Conservation (phyloP, 2,888 invertebrate genomes). For the Leptogaster cylindrica region DNA sequence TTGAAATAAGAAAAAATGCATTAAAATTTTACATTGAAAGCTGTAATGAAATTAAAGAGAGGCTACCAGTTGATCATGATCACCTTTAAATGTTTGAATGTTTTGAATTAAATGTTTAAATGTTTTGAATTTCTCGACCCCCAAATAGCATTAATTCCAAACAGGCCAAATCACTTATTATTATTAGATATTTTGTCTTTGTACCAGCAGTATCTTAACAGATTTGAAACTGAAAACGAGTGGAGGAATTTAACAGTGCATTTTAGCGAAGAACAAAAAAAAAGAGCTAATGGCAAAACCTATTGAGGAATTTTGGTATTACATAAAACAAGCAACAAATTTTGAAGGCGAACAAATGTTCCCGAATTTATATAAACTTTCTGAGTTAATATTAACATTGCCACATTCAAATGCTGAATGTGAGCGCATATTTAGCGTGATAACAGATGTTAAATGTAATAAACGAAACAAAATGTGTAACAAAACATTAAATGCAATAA, state of each 20-base stretch:
- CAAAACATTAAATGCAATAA: constrained; percentile 3
- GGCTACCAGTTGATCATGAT: background rate
- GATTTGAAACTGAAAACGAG: background rate
- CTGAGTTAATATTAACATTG: background rate
- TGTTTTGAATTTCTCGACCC: background rate
- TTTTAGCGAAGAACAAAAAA: background rate
- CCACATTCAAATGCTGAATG: constrained; percentile 19
- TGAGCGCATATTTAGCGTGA: background rate
- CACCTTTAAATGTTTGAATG: too few relatives aligned
- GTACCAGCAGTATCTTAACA: too few relatives aligned
- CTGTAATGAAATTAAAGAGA: background rate
- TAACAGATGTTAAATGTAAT: constrained; percentile 5
- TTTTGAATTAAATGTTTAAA: too few relatives aligned
- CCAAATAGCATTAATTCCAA: too few relatives aligned
- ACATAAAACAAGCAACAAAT: background rate
- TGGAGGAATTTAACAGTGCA: background rate
- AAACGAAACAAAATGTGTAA: constrained; percentile 10
- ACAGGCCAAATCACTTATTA: too few relatives aligned
- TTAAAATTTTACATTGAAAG: background rate
- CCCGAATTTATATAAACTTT: constrained; percentile 7
- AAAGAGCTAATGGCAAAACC: background rate
- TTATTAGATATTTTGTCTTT: background rate
- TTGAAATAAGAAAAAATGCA: background rate
- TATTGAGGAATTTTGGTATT: constrained; percentile 10
- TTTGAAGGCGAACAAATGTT: background rate